phyloP scores from a whole-genome alignment of 2,797 vertebrate species.

The Smutsia gigantea region DNA sequence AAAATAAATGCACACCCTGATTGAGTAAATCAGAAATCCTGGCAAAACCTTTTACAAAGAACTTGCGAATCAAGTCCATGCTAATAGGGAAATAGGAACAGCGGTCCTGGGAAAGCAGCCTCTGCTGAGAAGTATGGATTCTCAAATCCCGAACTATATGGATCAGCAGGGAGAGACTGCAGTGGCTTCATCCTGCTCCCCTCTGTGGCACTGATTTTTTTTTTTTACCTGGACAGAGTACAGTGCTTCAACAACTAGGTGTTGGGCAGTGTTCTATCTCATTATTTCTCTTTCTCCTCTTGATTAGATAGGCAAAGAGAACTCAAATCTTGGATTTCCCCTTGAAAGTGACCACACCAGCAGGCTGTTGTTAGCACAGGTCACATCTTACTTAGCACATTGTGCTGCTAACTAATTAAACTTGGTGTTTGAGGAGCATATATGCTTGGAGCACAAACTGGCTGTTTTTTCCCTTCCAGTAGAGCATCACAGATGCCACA shows the following conservation, averaged over 20 bases:
- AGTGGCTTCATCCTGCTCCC: not conserved
- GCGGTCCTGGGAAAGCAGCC: not conserved
- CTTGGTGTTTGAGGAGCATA: fast-evolving
- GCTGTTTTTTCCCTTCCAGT: not conserved
- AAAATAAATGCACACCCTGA: not conserved
- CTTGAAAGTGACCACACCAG: not conserved
- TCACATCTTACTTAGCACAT: too few species aligned
- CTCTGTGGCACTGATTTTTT: not conserved
- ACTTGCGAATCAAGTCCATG: not conserved
- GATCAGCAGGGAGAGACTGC: not conserved
- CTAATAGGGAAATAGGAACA: not conserved
- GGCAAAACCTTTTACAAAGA: not conserved
- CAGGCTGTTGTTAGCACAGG: not conserved
- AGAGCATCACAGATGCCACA: not conserved
- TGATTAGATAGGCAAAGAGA: not conserved
- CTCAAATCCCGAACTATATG: not conserved
- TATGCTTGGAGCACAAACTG: too few species aligned
- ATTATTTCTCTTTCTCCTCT: not conserved
- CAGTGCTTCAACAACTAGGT: not conserved
- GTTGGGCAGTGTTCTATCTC: not conserved
- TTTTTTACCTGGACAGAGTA: not conserved
- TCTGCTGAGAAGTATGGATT: not conserved
- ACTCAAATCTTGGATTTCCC: not conserved
- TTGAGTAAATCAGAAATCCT: not conserved
- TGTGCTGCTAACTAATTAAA: not conserved